phyloP scores from a whole-genome alignment of 2,888 invertebrate genomes.

The Pachycephus smyrnensis region DNA sequence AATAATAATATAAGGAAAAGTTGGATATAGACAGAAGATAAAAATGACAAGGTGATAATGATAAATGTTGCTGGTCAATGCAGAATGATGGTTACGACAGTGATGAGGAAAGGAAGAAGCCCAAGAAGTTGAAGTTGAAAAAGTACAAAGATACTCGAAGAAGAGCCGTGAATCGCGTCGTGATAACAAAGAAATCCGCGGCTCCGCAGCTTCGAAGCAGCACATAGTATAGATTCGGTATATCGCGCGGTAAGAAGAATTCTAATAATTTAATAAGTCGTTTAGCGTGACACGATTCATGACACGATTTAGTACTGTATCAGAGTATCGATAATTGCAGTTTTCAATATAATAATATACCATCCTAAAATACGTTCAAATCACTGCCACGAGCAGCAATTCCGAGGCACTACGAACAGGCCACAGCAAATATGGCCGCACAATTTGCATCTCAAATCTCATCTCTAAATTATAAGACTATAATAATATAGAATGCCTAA shows the following conservation, averaged over 20 bases:
- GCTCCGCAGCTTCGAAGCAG: background rate
- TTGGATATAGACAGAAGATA: background rate
- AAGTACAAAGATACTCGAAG: background rate
- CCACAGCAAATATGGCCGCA: slow-evolving; percentile 66
- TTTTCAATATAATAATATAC: slow-evolving; percentile 62
- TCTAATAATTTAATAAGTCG: slow-evolving; percentile 61
- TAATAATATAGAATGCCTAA: slow-evolving; percentile 42
- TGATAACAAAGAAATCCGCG: too few species aligned
- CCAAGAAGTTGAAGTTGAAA: background rate
- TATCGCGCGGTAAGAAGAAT: slow-evolving; percentile 42
- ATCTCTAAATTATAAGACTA: slow-evolving; percentile 42
- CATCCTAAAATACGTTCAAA: slow-evolving; percentile 66
- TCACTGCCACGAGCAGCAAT: slow-evolving; percentile 66
- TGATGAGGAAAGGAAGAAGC: background rate
- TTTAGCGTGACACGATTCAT: slow-evolving; percentile 54
- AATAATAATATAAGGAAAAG: background rate
- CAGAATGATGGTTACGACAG: background rate
- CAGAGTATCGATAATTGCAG: slow-evolving; percentile 62
- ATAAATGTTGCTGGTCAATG: background rate
- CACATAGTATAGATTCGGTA: background rate
- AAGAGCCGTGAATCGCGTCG: background rate
- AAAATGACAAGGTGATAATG: background rate
- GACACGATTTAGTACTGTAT: slow-evolving; percentile 54
- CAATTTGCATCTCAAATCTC: slow-evolving; percentile 64
- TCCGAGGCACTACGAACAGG: slow-evolving; percentile 68